Evolutionary conservation across 2,113 vertebrate genomes (phyloP).

Genomic region (Sorex fumeus): DNA sequence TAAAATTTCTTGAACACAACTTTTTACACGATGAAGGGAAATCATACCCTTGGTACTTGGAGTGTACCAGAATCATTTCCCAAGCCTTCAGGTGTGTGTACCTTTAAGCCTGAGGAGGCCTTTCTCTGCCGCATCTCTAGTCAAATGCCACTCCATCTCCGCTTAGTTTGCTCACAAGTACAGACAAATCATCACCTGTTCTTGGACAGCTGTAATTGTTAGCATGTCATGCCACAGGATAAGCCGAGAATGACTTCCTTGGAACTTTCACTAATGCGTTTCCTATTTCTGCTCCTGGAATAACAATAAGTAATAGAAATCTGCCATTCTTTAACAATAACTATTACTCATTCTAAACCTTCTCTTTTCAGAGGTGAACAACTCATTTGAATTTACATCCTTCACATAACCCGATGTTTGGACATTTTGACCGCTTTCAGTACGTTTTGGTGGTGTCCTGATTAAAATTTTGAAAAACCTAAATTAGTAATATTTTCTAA

Average conservation of each 20-base stretch:
- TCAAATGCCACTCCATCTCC: background rate
- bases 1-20: constrained; percentile 48
- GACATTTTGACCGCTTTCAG: constrained; percentile 42
- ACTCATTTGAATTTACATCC: constrained; percentile 22
- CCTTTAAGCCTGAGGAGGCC: constrained; percentile 9
- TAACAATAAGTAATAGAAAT: constrained; percentile 27
- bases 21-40: constrained; percentile 7
- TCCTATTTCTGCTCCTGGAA: constrained; percentile 21
- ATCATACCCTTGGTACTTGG: background rate
- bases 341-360: background rate
- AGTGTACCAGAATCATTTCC: background rate
- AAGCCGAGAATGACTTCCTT: constrained; percentile 39
- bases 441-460: background rate
- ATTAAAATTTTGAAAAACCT: constrained; percentile 40
- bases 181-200: background rate
- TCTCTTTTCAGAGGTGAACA: constrained; percentile 47
- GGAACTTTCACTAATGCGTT: background rate
- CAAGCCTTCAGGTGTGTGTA: background rate
- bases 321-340: background rate
- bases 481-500: constrained; percentile 11
- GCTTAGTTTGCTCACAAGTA: background rate
- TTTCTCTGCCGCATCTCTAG: background rate
- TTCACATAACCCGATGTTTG: constrained; percentile 43
- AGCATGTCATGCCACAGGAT: background rate
- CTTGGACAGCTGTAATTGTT: background rate